Conservation (phyloP, 2,888 invertebrate species). For the Drosophila lacicola region DNA sequence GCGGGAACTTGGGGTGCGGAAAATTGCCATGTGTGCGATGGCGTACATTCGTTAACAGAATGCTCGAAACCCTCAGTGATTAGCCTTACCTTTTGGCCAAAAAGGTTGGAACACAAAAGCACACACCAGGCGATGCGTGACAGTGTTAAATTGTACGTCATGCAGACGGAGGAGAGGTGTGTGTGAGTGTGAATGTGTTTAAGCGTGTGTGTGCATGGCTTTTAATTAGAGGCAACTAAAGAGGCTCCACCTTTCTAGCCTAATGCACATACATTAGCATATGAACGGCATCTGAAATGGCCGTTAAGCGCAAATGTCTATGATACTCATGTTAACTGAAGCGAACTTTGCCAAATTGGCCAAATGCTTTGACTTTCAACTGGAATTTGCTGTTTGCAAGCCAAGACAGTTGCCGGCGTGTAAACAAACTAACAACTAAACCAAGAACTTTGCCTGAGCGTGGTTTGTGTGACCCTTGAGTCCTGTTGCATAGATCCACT, state of each 20-base stretch:
- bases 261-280: slow-evolving; percentile 70
- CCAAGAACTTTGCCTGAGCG: slow-evolving; percentile 24
- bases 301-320: slow-evolving; percentile 31
- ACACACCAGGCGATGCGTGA: slow-evolving; percentile 74
- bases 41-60: slow-evolving; percentile 29
- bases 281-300: slow-evolving; percentile 69
- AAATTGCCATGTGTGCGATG: slow-evolving; percentile 24
- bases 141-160: slow-evolving; percentile 73
- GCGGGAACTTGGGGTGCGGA: slow-evolving; percentile 22
- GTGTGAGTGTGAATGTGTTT: slow-evolving; percentile 16
- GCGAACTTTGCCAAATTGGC: slow-evolving; percentile 47
- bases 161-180: slow-evolving; percentile 1
- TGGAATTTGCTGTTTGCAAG: slow-evolving; percentile 18
- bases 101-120: slow-evolving; percentile 51
- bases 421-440: slow-evolving; percentile 51
- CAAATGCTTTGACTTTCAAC: slow-evolving; percentile 34
- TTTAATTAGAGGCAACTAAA: slow-evolving; percentile 76
- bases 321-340: slow-evolving; percentile 34
- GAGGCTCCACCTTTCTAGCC: slow-evolving; percentile 46
- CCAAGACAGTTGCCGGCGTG: slow-evolving; percentile 35
- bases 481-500: slow-evolving; percentile 40
- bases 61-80: slow-evolving; percentile 54
- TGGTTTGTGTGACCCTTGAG: slow-evolving; percentile 35
- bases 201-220: slow-evolving; percentile 40
- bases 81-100: slow-evolving; percentile 67